Evolutionary conservation across 2,888 invertebrate genomes (phyloP).

Genomic region (Drosophila borborema): DNA sequence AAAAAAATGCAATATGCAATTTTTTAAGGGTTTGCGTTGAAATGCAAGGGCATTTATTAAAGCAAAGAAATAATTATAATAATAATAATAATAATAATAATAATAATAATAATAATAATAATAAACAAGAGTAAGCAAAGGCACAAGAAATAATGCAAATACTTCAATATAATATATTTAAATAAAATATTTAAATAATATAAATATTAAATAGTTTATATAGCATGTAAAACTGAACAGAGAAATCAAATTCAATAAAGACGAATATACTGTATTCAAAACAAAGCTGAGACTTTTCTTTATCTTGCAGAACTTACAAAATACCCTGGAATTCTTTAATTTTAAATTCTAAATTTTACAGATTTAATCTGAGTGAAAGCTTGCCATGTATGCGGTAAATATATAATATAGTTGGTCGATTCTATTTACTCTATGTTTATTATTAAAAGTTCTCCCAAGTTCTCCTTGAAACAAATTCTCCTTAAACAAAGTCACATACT

Average conservation of each 20-base stretch:
- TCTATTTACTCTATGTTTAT: background rate
- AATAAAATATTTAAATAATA: slow-evolving; percentile 61
- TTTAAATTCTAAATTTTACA: too few relatives aligned
- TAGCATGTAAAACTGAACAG: slow-evolving; percentile 79
- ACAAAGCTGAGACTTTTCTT: slow-evolving; percentile 4
- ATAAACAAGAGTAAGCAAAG: slow-evolving; percentile 12
- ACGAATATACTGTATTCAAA: slow-evolving; percentile 79
- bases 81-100: background rate
- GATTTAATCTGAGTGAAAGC: too few relatives aligned
- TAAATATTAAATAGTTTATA: slow-evolving; percentile 72
- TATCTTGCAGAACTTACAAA: too few relatives aligned
- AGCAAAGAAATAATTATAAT: slow-evolving; percentile 20
- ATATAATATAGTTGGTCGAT: background rate
- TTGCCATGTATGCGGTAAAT: too few relatives aligned
- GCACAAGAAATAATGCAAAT: slow-evolving; percentile 34
- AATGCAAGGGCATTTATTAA: slow-evolving; percentile 48
- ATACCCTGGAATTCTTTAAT: background rate
- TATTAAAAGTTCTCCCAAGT: background rate
- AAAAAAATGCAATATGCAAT: slow-evolving; percentile 33
- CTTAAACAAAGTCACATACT: background rate
- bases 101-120: background rate
- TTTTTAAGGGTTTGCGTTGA: slow-evolving; percentile 36
- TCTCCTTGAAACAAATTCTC: too few relatives aligned
- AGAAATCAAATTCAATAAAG: slow-evolving; percentile 79
- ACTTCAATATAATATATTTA: slow-evolving; percentile 59